Evolutionary conservation across 2,888 invertebrate genomes (phyloP), one percentile per base, ranked within the genome.

Genomic region (Eueremaeus valkanovi): DNA sequence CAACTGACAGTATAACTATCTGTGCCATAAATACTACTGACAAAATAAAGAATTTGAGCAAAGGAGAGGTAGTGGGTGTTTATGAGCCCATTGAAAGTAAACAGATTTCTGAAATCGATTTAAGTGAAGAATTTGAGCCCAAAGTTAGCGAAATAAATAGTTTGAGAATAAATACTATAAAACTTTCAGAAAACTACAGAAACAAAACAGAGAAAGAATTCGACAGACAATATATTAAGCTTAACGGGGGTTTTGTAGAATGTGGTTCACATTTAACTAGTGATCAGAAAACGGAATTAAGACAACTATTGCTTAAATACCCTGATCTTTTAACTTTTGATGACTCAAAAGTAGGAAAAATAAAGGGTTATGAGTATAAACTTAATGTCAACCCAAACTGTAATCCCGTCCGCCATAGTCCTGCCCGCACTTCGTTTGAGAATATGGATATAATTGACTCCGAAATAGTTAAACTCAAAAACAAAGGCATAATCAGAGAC

Each of bases 401-500:
- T 29, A 31, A 31, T 11, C 61, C 61, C 16, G 31, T 61, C 1
- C 29, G 33, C 16, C 33, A 33, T n/a, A 8, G 29, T 29, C 61
- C 61, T 61, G 61, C 61, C 13, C 61, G 61, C 33, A 61, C 61
- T 9, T 61, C 61, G 3, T 61, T 61, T 61, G 61, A 61, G 11
- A 31, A 61, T 29, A 8, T 61, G 31, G 11, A 29, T 6, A 33
- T 31, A 2, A 61, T 61, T 29, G 29, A 61, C 29, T 3, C 1
- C 5, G 61, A 61, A 31, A 31, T 61, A 29, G 29, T 29, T 2
- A 61, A 61, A 18, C 33, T 61, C 5, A 13, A 18, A 61, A 13
- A 61, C 3, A 61, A 33, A 13, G 31, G 13, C 3, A 61, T 61
- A 29, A 33, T 61, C 6, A 21, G 18, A 29, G 3, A 1, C 1